Percentiles rank a stretch among this genome's conserved stretches.
Evolutionary conservation across 2,888 invertebrate genomes (phyloP).

Genomic region (Nasonovia ribisnigri): DNA sequence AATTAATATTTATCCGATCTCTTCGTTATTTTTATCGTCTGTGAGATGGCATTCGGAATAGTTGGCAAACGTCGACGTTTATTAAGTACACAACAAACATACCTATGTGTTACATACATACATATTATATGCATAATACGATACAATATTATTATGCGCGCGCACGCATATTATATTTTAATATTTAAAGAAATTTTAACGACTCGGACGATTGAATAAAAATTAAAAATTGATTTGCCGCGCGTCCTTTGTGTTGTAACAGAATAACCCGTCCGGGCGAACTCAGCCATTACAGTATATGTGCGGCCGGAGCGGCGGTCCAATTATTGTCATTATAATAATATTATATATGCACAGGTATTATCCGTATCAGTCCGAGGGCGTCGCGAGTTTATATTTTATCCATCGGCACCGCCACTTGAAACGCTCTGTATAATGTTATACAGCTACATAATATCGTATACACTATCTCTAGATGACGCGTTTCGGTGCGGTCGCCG

Average conservation of each 20-base stretch:
- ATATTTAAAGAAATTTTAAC: neutral
- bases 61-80: neutral
- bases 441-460: neutral
- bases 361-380: neutral
- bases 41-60: neutral
- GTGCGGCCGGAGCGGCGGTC: neutral
- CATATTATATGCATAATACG: neutral
- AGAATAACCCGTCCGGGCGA: neutral
- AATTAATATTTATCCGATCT: slow-evolving; percentile 4
- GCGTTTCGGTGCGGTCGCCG: neutral
- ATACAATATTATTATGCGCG: neutral
- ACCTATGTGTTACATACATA: neutral
- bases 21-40: neutral
- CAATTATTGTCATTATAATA: neutral
- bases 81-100: neutral
- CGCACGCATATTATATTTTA: neutral
- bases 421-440: slow-evolving; percentile 39
- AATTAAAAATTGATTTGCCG: neutral
- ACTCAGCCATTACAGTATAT: neutral
- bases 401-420: neutral
- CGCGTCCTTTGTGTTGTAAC: neutral
- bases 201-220: neutral
- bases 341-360: neutral
- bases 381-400: neutral
- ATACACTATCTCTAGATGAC: neutral